Conservation (phyloP, 2,797 vertebrate genomes). For the Psittacula derbiana region DNA sequence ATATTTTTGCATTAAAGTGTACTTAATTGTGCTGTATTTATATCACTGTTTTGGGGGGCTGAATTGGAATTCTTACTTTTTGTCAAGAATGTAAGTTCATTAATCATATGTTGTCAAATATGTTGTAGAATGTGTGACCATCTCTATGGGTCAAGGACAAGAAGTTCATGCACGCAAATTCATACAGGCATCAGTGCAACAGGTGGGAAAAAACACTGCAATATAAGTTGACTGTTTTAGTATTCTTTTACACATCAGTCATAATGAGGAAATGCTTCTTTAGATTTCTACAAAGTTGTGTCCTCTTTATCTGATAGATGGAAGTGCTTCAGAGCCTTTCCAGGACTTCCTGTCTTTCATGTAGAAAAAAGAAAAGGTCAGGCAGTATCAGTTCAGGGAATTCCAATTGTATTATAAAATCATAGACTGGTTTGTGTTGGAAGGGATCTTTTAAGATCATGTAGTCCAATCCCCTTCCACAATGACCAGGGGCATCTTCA, state of each 20-base stretch:
- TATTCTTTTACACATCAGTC: neutral
- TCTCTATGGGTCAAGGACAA: conserved; percentile 90
- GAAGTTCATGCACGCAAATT: conserved; percentile 85
- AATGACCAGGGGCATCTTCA: neutral
- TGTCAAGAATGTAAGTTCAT: neutral
- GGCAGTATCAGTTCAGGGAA: neutral
- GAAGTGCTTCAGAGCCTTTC: neutral
- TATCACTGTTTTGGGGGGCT: neutral
- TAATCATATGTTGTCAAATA: neutral
- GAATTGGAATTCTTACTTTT: neutral
- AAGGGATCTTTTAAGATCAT: neutral
- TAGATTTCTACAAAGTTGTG: neutral
- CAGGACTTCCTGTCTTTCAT: neutral
- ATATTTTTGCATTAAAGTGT: neutral
- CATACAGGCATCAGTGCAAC: conserved; percentile 76
- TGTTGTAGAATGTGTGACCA: conserved; percentile 76
- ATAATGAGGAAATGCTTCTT: neutral
- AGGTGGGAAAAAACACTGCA: conserved; percentile 62
- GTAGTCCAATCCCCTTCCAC: neutral
- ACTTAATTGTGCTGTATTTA: neutral
- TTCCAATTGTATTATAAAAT: neutral
- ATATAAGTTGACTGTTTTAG: neutral
- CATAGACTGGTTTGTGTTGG: neutral
- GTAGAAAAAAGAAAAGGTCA: neutral
- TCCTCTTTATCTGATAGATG: neutral